Percentiles rank a stretch among this genome's conserved stretches.
phyloP scores from a whole-genome alignment of 2,888 invertebrate species.

The Galerucella pusilla region DNA sequence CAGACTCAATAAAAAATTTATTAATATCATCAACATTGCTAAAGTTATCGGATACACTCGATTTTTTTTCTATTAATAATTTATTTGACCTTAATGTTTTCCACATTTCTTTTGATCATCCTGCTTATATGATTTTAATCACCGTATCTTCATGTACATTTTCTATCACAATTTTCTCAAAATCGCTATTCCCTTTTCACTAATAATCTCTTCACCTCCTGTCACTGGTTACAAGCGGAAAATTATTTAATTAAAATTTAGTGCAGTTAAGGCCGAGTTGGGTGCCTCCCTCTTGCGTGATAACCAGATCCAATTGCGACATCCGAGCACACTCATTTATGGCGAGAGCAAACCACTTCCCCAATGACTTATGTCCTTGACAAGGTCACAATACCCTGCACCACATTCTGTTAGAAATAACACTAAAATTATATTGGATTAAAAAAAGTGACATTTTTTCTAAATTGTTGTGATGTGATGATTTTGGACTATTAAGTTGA shows the following conservation, averaged over 20 bases:
- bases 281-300: constrained; percentile 44
- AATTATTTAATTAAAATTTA: constrained; percentile 51
- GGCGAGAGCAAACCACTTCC: constrained; percentile 24
- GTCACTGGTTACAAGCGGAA: constrained; percentile 32
- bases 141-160: no score
- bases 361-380: constrained; percentile 22
- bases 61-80: no score
- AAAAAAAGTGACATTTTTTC: background rate
- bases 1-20: no score
- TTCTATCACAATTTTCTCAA: background rate
- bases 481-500: background rate
- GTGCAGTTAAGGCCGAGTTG: constrained; percentile 41
- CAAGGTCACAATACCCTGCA: constrained; percentile 8
- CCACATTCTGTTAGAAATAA: background rate
- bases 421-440: constrained; percentile 1
- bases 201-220: background rate
- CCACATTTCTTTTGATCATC: no score
- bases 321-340: constrained; percentile 40
- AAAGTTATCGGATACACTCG: no score
- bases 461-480: background rate
- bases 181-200: background rate
- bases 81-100: no score
- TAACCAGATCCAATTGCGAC: constrained; percentile 43
- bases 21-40: no score
- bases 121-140: no score